These are phyloP conservation scores for Colletes latitarsis DNA, from an alignment of 1,140 invertebrate species.

Conservation along the genomic window DNA sequence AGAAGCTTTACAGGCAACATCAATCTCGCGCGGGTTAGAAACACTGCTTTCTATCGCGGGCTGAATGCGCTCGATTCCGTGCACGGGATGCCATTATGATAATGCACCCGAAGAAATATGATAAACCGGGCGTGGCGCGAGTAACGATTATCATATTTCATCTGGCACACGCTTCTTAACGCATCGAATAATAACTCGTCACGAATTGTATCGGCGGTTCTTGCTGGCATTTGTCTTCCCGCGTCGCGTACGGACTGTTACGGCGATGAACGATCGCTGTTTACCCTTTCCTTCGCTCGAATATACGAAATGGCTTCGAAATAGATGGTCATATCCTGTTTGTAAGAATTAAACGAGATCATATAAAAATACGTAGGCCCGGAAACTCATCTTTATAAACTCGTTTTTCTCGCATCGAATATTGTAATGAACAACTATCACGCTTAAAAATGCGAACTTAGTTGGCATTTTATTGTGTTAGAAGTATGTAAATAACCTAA, in stretches of 20 bases:
- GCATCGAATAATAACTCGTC: slow-evolving; percentile 14
- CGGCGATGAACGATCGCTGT: slow-evolving; percentile 8
- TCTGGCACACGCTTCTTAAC: slow-evolving; percentile 53
- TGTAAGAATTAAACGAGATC: too few relatives aligned
- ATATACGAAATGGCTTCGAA: not conserved
- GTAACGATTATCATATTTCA: slow-evolving; percentile 74
- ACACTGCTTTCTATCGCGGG: slow-evolving; percentile 46
- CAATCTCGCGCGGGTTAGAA: slow-evolving; percentile 52
- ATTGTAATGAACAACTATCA: too few relatives aligned
- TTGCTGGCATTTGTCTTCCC: slow-evolving; percentile 1
- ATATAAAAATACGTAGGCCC: too few relatives aligned
- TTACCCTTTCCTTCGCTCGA: not conserved
- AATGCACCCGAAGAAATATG: slow-evolving; percentile 74
- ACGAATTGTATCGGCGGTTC: slow-evolving; percentile 25
- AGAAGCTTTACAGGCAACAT: slow-evolving; percentile 33
- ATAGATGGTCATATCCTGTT: too few relatives aligned
- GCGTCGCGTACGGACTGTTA: slow-evolving; percentile 2
- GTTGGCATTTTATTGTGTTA: too few relatives aligned
- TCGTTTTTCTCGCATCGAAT: too few relatives aligned
- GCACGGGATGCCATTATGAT: slow-evolving; percentile 71
- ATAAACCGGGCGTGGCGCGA: slow-evolving; percentile 68
- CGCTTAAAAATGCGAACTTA: too few relatives aligned
- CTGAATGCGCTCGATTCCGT: slow-evolving; percentile 60
- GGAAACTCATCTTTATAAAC: too few relatives aligned
- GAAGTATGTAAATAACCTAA: too few relatives aligned